Base-by-base conservation (phyloP, 2,113 vertebrate species). In the Coregonus clupeaformis region DNA sequence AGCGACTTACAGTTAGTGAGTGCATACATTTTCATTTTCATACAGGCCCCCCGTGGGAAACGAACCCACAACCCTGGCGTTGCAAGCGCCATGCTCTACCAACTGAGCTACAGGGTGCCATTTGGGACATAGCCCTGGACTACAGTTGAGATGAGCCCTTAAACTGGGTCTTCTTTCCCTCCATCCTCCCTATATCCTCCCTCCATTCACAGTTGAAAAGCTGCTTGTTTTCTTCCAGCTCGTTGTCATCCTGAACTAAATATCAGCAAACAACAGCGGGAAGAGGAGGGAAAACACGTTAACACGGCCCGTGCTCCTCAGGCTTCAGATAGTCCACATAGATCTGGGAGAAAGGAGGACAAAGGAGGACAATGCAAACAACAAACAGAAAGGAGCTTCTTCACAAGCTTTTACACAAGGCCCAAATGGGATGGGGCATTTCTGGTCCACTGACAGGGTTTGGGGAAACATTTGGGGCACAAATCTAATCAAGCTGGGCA, bases 171-270 rank as follows among this genome's bases (percentile, higher is more conserved):
- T 80, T 68, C 52, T 73, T 75, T 42, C 36, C 36, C 36, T 42
- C 36, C 36, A 75, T 72, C 73, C 57, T 32, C 27, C 36, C 70
- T 55, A 64, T 68, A 71, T 76, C 42, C 52, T 71, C 68, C 6
- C 71, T 80, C 84, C 65, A 80, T 86, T 85, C 81, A 84, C 82
- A 82, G 77, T 83, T 82, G 77, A 84, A 84, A 86, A 85, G 72
- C 22, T 25, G 78, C 80, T 86, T 91, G 92, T 93, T 92, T 92
- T 93, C n/a, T 93, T 92, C 91, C 88, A 87, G 89, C 83, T 84
- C 36, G 36, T 42, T 42, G 36, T 42, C 88, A 85, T 85, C 84
- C 72, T 68, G 59, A 89, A 86, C 82, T 82, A 79, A 92, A 91
- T 90, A 92, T 91, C 89, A 78, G 89, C 85, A 92, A 91, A 93